Conservation (phyloP, 2,797 vertebrate genomes). For the Channallabes apus region DNA sequence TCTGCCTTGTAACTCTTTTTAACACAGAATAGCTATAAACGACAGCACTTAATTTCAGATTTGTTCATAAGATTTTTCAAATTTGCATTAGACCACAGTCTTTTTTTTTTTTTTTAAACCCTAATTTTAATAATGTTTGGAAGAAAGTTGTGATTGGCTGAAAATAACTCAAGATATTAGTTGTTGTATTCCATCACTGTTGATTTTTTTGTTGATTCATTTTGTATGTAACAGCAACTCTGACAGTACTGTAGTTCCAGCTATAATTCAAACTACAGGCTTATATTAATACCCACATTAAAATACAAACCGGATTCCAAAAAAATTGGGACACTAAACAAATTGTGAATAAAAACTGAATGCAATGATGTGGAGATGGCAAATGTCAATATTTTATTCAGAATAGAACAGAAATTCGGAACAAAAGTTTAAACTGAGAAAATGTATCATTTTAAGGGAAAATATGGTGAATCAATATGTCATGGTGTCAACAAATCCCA, state of each 20-base stretch:
- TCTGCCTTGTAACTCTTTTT: constrained; percentile 6
- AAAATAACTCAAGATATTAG: neutral
- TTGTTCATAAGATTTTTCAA: neutral
- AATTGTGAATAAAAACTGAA: no score
- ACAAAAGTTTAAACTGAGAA: no score
- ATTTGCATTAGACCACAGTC: neutral
- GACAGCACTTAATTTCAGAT: neutral
- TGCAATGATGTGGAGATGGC: no score
- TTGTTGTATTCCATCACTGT: neutral
- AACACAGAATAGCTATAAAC: neutral
- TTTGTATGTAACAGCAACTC: neutral
- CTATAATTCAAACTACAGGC: neutral
- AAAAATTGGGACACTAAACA: no score
- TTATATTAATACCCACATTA: neutral
- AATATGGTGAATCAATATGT: no score
- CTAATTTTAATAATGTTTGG: neutral
- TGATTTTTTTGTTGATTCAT: neutral
- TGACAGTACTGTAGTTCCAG: neutral
- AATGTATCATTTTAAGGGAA: no score
- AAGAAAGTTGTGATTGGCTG: neutral
- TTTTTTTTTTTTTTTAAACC: no score
- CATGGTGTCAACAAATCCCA: no score
- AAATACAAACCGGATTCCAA: no score
- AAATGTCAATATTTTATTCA: no score
- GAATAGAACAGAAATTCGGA: no score